A percentile compares a stretch with the other conserved stretches of the same genome.
phyloP scores from a whole-genome alignment of 2,888 invertebrate species.

The Cylindroiulus punctatus region DNA sequence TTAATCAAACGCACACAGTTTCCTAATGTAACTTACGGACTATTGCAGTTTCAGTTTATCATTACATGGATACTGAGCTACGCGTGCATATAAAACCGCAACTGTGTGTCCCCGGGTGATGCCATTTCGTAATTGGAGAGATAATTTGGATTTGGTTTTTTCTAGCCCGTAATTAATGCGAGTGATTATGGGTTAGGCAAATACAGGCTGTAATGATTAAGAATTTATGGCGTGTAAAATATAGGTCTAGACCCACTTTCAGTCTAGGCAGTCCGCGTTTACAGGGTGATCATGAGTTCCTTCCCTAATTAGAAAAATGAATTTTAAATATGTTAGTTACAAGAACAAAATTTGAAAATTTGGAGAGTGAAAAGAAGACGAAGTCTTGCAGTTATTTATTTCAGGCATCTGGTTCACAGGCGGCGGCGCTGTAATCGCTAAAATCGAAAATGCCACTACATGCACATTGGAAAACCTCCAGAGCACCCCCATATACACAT shows the following conservation, averaged over 20 bases:
- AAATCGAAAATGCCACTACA: no score
- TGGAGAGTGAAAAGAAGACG: no score
- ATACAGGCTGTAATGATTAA: not conserved
- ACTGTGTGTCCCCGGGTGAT: not conserved
- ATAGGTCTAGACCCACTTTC: not conserved
- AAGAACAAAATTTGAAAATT: no score
- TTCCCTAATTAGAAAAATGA: no score
- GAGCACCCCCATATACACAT: no score
- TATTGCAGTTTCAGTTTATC: not conserved
- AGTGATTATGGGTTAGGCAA: slow-evolving; percentile 28
- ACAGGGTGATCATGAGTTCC: not conserved
- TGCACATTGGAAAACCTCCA: no score
- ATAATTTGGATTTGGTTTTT: slow-evolving; percentile 4
- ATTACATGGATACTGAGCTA: not conserved
- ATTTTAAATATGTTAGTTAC: no score
- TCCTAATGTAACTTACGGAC: not conserved
- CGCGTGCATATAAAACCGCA: not conserved
- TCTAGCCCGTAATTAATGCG: not conserved
- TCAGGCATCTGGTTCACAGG: no score
- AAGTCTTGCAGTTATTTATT: no score
- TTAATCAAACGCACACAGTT: not conserved
- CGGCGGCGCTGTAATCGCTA: no score
- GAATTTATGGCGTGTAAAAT: slow-evolving; percentile 1
- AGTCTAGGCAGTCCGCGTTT: no score
- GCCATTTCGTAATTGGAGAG: slow-evolving; percentile 30